Evolutionary conservation across 1,140 invertebrate species (phyloP).

Genomic region (Ips nitidus): DNA sequence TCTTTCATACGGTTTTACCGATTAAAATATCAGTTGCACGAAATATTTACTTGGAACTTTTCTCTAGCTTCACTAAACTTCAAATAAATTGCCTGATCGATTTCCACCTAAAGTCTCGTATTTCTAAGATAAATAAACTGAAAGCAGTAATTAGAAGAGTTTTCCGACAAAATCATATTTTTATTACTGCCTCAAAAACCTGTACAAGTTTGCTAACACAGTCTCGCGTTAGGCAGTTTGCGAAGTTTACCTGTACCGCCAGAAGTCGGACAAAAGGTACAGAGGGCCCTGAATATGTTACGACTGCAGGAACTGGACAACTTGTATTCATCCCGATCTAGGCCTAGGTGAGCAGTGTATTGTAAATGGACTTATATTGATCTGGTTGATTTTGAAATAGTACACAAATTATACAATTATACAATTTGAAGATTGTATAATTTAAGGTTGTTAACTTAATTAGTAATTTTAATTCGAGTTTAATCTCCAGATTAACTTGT

Average conservation of each 20-base stretch:
- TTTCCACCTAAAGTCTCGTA: too few relatives aligned
- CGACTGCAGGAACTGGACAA: conserved; percentile 48
- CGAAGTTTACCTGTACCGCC: conserved; percentile 44
- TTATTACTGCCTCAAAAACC: too few relatives aligned
- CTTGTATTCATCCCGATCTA: conserved; percentile 47
- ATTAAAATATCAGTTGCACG: too few relatives aligned
- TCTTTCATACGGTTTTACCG: too few relatives aligned
- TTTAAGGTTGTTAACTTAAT: not conserved
- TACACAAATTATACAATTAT: not conserved
- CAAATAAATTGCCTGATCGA: too few relatives aligned
- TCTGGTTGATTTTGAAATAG: not conserved
- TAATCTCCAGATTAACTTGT: too few relatives aligned
- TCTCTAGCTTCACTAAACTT: too few relatives aligned
- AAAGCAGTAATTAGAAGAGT: too few relatives aligned
- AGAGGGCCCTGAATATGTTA: conserved; percentile 50
- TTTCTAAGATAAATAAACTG: too few relatives aligned
- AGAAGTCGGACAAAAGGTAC: conserved; percentile 48
- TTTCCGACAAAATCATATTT: too few relatives aligned
- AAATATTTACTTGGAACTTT: too few relatives aligned
- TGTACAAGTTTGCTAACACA: conserved; percentile 41
- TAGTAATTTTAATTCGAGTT: not conserved
- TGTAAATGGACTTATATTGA: conserved; percentile 3
- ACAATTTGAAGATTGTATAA: not conserved
- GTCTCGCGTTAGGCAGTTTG: conserved; percentile 51
- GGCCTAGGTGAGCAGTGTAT: conserved; percentile 49